Evolutionary conservation across 2,113 vertebrate species (phyloP), one percentile per base, ranked within the genome.

Genomic region (Girardinichthys multiradiatus): DNA sequence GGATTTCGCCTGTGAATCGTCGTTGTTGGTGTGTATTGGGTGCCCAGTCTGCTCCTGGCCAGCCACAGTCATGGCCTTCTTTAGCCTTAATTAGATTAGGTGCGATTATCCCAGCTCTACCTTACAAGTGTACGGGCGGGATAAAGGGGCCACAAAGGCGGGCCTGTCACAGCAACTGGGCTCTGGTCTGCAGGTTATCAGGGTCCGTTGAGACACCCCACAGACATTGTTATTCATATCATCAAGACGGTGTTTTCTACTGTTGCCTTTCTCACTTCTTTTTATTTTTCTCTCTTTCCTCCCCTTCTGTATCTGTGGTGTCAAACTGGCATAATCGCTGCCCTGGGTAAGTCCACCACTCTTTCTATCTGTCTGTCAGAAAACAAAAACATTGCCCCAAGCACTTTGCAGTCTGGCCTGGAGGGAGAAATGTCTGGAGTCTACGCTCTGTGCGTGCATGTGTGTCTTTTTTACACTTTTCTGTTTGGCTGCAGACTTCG

Each of bases 21-120:
- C 95, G 96, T 93, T 80, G 83, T 48, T 70, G 39, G 76, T 64
- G 71, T 77, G 63, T 70, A 72, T 70, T 64, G 71, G 35, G 79
- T 75, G 85, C 80, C 76, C 89, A 80, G 87, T 89, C 84, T 87
- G 88, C 86, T 88, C 66, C 82, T 91, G 95, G 96, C 96, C 95
- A 96, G 95, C 95, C 95, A 95, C 95, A 97, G 97, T 96, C 96
- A 97, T 96, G 97, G 95, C 96, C 96, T 96, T 95, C 95, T 97
- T 97, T 97, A 97, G 96, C 94, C 94, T 92, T 98, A 98, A 98
- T 98, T 98, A 98, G 97, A 98, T 98, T 98, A 94, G 95, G 95
- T 86, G 96, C 92, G 96, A 98, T 98, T 97, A 98, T 98, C 97
- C 96, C 94, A 82, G 95, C 95, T 97, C 96, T 97, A 96, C 96